phyloP scores from a whole-genome alignment of 2,113 vertebrate species.

The Chloroceryle aenea region DNA sequence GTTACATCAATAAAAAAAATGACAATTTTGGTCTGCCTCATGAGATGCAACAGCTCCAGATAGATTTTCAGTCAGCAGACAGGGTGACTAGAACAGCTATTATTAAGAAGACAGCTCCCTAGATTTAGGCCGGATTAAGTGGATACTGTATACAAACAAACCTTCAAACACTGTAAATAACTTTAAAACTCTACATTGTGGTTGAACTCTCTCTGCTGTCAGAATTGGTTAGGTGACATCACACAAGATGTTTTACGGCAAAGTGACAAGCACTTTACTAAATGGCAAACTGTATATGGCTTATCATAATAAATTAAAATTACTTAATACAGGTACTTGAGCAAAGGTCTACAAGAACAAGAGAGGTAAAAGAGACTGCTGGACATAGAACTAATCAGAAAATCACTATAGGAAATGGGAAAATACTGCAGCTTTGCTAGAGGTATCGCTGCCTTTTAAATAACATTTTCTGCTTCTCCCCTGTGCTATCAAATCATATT shows the following conservation, averaged over 20 bases:
- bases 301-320: slow-evolving; percentile 56
- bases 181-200: slow-evolving; percentile 31
- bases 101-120: slow-evolving; percentile 66
- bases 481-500: not conserved
- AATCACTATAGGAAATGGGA: not conserved
- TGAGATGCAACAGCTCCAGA: slow-evolving; percentile 62
- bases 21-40: slow-evolving; percentile 71
- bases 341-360: not conserved
- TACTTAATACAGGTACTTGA: slow-evolving; percentile 3
- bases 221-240: slow-evolving; percentile 39
- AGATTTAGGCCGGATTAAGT: slow-evolving; percentile 65
- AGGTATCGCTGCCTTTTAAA: not conserved
- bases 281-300: not conserved
- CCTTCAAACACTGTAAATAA: slow-evolving; percentile 69
- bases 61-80: slow-evolving; percentile 63
- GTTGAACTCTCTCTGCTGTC: slow-evolving; percentile 63
- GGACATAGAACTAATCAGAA: not conserved
- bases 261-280: slow-evolving; percentile 68
- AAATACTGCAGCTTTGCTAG: not conserved
- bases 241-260: slow-evolving; percentile 31
- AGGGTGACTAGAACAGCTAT: slow-evolving; percentile 57
- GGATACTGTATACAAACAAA: slow-evolving; percentile 33
- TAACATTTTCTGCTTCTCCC: not conserved
- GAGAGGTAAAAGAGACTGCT: not conserved
- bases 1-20: slow-evolving; percentile 72